Base-by-base conservation (phyloP, 1,140 invertebrate species). In the Schlechtendalia chinensis region DNA sequence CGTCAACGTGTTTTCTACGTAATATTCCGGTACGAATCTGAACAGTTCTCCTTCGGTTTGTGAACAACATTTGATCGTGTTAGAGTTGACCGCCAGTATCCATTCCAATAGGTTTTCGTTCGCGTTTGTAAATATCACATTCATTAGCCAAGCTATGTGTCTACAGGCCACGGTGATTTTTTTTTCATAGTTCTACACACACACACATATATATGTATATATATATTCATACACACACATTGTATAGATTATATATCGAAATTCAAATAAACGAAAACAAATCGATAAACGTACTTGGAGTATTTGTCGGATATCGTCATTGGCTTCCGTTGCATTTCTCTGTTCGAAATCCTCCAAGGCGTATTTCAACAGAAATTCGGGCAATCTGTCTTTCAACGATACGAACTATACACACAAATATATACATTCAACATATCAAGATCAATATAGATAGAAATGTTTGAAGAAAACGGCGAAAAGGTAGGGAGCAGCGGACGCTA, bases 71-170 rank as follows among this genome's bases (percentile, higher is more conserved):
- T 50, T 77, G 17, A 77, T 12, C 8, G 74, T 77, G 12, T 59
- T 19, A 10, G 74, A 32, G 47, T 47, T 17, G n/a, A 77, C n/a
- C 1, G 22, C 47, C 8, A 77, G 22, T 10, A 77, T 47, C 74
- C 74, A 77, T 59, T 45, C 54, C 45, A 77, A 61, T 27, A 77
- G 27, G 16, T 61, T 14, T 39, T 61, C 56, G 8, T 77, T 77
- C 8, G 39, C 8, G n/a, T 17, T 32, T 27, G 61, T 19, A 47
- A 77, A 77, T 24, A 77, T 27, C 56, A 77, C 47, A 27, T 56
- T 61, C 74, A 47, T 59, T n/a, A 77, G 14, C 74, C 74, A 77
- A 4, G 56, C 39, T 16, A 77, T 24, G 22, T 77, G 32, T 8
- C 74, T 56, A 11, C n/a, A 47, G 1, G 74, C 22, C 22, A 77